Percentiles rank a stretch among this genome's conserved stretches.
Conservation (phyloP, 2,113 vertebrate genomes). For the Cryptoleucopteryx plumbea region DNA sequence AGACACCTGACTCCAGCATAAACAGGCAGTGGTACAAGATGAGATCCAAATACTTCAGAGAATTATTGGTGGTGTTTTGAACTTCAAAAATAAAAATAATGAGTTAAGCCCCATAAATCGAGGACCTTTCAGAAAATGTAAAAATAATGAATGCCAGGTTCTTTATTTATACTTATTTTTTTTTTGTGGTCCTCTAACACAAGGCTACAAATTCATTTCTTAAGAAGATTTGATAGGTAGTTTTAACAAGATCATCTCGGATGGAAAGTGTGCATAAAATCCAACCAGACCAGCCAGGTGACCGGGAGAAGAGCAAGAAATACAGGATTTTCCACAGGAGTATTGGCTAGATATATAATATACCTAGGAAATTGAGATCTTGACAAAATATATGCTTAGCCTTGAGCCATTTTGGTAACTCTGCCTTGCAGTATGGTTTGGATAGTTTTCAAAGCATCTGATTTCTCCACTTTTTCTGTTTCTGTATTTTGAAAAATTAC, state of each 20-base stretch:
- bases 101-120: background rate
- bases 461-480: background rate
- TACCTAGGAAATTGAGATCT: background rate
- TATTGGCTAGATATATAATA: background rate
- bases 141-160: background rate
- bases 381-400: background rate
- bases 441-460: background rate
- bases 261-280: background rate
- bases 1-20: background rate
- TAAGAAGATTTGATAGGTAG: background rate
- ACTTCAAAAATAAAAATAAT: background rate
- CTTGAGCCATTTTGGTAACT: background rate
- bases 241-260: background rate
- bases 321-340: background rate
- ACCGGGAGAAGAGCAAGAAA: background rate
- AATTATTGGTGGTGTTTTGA: background rate
- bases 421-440: background rate
- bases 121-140: background rate
- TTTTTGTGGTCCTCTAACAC: background rate
- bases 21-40: background rate
- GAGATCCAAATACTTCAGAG: background rate
- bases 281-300: background rate
- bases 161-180: background rate
- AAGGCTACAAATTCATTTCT: background rate
- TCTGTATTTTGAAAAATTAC: background rate